Evolutionary conservation across 2,888 invertebrate species (phyloP).

Genomic region (Erynnis tages): DNA sequence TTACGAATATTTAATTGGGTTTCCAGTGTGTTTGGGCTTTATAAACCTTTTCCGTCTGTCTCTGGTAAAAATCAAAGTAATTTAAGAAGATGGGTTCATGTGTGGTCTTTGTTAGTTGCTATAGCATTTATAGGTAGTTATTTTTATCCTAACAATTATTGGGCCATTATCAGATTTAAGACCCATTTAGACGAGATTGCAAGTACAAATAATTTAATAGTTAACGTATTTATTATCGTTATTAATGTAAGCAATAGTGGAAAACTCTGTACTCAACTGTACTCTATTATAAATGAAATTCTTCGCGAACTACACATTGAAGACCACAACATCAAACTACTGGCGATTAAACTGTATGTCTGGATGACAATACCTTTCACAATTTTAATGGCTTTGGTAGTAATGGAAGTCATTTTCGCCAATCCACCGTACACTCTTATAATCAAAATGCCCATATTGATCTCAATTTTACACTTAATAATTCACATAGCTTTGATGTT

Average conservation of each 20-base stretch:
- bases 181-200: constrained; percentile 40
- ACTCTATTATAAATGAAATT: constrained; percentile 36
- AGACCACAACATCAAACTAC: constrained; percentile 36
- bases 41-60: constrained; percentile 39
- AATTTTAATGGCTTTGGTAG: constrained; percentile 37
- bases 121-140: constrained; percentile 31
- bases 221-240: constrained; percentile 38
- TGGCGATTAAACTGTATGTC: constrained; percentile 46
- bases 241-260: constrained; percentile 37
- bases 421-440: constrained; percentile 42
- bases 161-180: constrained; percentile 35
- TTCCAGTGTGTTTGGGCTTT: constrained; percentile 41
- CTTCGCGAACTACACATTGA: constrained; percentile 37
- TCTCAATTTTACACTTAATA: constrained; percentile 47
- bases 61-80: constrained; percentile 9
- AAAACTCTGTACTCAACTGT: constrained; percentile 37
- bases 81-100: constrained; percentile 26
- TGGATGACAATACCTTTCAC: constrained; percentile 39
- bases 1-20: constrained; percentile 41
- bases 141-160: constrained; percentile 32
- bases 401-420: constrained; percentile 41
- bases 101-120: constrained; percentile 42
- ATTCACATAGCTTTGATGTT: constrained; percentile 47
- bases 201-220: constrained; percentile 42
- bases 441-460: constrained; percentile 47